phyloP scores from a whole-genome alignment of 2,797 vertebrate genomes.

The Fratercula arctica region DNA sequence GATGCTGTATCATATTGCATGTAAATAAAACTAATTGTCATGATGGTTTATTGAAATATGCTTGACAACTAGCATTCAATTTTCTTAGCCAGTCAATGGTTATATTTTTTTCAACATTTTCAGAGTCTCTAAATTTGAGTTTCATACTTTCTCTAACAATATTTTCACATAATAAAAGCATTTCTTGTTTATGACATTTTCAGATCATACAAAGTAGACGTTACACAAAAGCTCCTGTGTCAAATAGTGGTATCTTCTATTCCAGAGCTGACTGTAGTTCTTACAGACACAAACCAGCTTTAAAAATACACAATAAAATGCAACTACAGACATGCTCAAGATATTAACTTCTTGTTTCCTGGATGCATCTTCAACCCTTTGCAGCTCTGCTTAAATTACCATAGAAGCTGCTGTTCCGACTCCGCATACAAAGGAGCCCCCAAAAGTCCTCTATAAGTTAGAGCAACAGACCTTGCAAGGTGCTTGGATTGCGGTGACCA shows the following conservation, averaged over 20 bases:
- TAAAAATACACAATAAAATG: slow-evolving; percentile 4
- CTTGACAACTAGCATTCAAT: slow-evolving; percentile 11
- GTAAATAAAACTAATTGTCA: slow-evolving; percentile 54
- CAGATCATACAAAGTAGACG: neutral
- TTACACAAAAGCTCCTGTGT: neutral
- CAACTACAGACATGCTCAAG: neutral
- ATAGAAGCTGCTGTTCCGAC: neutral
- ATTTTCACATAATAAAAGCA: slow-evolving; percentile 10
- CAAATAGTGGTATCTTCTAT: neutral
- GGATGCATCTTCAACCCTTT: neutral
- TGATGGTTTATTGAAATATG: slow-evolving; percentile 17
- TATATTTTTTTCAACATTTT: neutral
- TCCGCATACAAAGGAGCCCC: slow-evolving; percentile 69
- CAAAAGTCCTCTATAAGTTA: slow-evolving; percentile 90
- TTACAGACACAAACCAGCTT: neutral
- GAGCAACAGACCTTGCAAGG: slow-evolving; percentile 90
- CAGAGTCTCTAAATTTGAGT: neutral
- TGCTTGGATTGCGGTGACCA: slow-evolving; percentile 95
- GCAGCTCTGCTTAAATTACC: slow-evolving; percentile 23
- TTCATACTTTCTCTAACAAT: neutral
- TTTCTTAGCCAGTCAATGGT: neutral
- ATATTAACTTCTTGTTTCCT: slow-evolving; percentile 1
- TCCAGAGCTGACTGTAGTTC: neutral
- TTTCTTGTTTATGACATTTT: neutral
- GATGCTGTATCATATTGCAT: neutral